Evolutionary conservation across 2,888 invertebrate genomes (phyloP).

Genomic region (Orthonevra nobilis): DNA sequence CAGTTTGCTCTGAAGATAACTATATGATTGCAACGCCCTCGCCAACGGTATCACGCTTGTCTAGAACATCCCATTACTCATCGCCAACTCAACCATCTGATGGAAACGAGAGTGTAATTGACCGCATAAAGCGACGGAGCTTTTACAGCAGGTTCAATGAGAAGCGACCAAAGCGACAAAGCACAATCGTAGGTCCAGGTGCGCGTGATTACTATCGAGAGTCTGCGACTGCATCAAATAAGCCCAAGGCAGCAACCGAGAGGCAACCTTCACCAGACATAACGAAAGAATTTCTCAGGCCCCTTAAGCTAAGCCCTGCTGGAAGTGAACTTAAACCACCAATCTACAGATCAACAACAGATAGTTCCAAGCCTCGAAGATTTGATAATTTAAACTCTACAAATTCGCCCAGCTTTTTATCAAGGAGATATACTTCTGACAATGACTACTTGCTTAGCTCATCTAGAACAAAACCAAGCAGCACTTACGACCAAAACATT

Average conservation of each 20-base stretch:
- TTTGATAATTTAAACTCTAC: slow-evolving; percentile 75
- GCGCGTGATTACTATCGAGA: slow-evolving; percentile 82
- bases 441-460: slow-evolving; percentile 72
- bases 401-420: slow-evolving; percentile 76
- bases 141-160: slow-evolving; percentile 95
- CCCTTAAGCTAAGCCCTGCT: slow-evolving; percentile 77
- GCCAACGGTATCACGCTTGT: slow-evolving; percentile 78
- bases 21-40: slow-evolving; percentile 77
- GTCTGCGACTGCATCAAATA: slow-evolving; percentile 64
- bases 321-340: slow-evolving; percentile 79
- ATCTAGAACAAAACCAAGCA: slow-evolving; percentile 32
- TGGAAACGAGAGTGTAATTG: slow-evolving; percentile 88
- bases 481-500: slow-evolving; percentile 38
- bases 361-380: slow-evolving; percentile 76
- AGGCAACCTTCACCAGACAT: slow-evolving; percentile 78
- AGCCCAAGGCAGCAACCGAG: slow-evolving; percentile 72
- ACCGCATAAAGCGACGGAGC: slow-evolving; percentile 92
- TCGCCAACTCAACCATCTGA: slow-evolving; percentile 79
- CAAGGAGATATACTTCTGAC: slow-evolving; percentile 74
- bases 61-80: slow-evolving; percentile 80
- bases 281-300: slow-evolving; percentile 77
- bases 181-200: slow-evolving; percentile 84
- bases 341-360: slow-evolving; percentile 75
- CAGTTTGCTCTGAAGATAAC: slow-evolving; percentile 83
- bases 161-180: slow-evolving; percentile 86